Evolutionary conservation across 2,797 vertebrate genomes (phyloP).

Genomic region (Sebastolobus altivelis): DNA sequence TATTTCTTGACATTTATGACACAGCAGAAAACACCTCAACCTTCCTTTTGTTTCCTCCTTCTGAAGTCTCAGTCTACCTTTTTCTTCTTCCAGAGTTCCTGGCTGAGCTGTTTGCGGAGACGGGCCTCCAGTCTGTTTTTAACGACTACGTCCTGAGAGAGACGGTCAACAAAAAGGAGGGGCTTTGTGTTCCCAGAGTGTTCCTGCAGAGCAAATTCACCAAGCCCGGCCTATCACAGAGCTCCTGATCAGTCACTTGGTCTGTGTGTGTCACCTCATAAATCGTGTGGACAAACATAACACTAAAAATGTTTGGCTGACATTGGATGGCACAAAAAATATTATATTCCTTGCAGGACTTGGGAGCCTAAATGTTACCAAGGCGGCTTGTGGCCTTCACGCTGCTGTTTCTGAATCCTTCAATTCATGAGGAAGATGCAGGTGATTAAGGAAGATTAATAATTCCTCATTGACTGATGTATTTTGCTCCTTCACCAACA

Average conservation of each 20-base stretch:
- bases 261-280: no score
- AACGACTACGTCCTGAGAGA: slow-evolving; percentile 94
- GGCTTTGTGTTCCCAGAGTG: slow-evolving; percentile 91
- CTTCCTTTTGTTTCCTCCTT: neutral
- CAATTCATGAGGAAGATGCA: neutral
- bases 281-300: neutral
- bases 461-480: neutral
- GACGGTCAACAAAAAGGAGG: slow-evolving; percentile 97
- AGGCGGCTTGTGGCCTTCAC: no score
- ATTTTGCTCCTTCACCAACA: neutral
- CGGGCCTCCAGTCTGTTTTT: slow-evolving; percentile 84
- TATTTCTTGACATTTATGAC: neutral
- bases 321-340: neutral
- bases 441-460: neutral
- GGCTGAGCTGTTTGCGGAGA: slow-evolving; percentile 85
- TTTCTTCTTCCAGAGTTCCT: slow-evolving; percentile 86
- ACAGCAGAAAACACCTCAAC: neutral
- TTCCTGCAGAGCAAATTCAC: slow-evolving; percentile 96
- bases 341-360: neutral
- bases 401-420: neutral
- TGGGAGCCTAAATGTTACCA: neutral
- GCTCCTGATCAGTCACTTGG: slow-evolving; percentile 30
- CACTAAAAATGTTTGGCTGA: neutral
- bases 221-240: slow-evolving; percentile 73
- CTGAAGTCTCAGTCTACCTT: neutral